These are phyloP conservation scores for Drosophila putrida DNA, from an alignment of 2,888 invertebrate genomes.

Conservation along the genomic window DNA sequence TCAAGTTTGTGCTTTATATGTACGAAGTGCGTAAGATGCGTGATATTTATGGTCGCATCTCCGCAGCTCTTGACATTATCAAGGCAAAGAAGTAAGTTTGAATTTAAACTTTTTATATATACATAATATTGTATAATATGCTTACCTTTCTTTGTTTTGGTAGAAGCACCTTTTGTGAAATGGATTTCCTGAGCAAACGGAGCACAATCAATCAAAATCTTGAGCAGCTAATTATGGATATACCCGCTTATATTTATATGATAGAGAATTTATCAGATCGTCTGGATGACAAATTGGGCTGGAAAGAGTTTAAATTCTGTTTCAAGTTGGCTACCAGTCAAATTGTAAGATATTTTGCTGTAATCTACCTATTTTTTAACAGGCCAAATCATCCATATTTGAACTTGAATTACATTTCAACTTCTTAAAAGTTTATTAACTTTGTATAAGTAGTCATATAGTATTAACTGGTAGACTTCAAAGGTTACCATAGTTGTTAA, in stretches of 20 bases:
- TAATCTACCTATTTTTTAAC: too few relatives aligned
- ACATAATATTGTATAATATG: too few relatives aligned
- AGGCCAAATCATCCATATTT: too few relatives aligned
- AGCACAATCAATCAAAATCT: slow-evolving; percentile 88
- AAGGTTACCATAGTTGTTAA: too few relatives aligned
- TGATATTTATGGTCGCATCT: slow-evolving; percentile 84
- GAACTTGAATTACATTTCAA: too few relatives aligned
- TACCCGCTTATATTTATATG: slow-evolving; percentile 88
- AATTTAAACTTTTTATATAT: neutral
- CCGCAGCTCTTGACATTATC: slow-evolving; percentile 81
- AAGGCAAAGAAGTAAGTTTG: slow-evolving; percentile 80
- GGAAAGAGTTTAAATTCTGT: slow-evolving; percentile 88
- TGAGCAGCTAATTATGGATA: slow-evolving; percentile 88
- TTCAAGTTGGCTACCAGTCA: slow-evolving; percentile 88
- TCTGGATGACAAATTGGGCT: slow-evolving; percentile 88
- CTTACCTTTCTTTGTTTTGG: neutral
- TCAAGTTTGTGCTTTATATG: slow-evolving; percentile 84
- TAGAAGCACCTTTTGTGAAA: slow-evolving; percentile 88
- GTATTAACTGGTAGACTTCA: too few relatives aligned
- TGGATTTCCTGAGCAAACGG: slow-evolving; percentile 87
- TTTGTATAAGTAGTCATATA: too few relatives aligned
- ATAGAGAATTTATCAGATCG: slow-evolving; percentile 88
- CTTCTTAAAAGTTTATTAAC: too few relatives aligned
- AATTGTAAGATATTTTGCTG: slow-evolving; percentile 86
- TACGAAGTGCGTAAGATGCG: slow-evolving; percentile 84